Evolutionary conservation across 2,888 invertebrate genomes (phyloP), one percentile per base, ranked within the genome.

Genomic region (Volucella inanis): DNA sequence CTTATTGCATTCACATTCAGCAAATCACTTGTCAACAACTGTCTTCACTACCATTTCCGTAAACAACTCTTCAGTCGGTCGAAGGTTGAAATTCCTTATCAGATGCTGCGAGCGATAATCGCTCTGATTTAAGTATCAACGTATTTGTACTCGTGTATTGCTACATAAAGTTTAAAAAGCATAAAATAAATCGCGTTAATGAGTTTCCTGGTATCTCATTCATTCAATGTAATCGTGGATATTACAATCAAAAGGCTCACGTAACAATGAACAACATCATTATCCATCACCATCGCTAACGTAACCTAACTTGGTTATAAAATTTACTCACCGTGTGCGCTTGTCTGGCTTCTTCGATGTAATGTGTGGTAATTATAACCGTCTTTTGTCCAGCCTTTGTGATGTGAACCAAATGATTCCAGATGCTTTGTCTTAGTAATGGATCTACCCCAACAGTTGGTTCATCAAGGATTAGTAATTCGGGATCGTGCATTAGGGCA

Each of bases 371-470:
- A 85, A 97, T 96, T 88, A 97, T 97, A 88, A 98, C 98, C 18
- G 98, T 98, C 92, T 97, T 98, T 92, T 96, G 96, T 49, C 97
- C 96, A 87, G 96, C 96, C 93, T 96, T 96, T 88, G 98, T 97
- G 90, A 98, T 96, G 90, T 97, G 95, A 79, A 98, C 96, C 91
- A 98, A 93, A 91, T 98, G 97, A 89, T 97, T 97, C 98, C 98
- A 98, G 91, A 98, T 98, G 92, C 97, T 97, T 93, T 97, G 97
- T 18, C 97, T 93, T 65, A 98, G 94, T 87, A 97, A 93, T 0
- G 98, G 98, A 93, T 98, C 98, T 74, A 98, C 98, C 3, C 98
- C 98, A 57, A 98, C 98, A 0, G 98, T 98, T 0, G 98, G 98
- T 92, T 98, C 98, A 91, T 98, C 98, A 84, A 98, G 94, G 92